phyloP scores from a whole-genome alignment of 2,113 vertebrate genomes.

The Phrynosoma platyrhinos region DNA sequence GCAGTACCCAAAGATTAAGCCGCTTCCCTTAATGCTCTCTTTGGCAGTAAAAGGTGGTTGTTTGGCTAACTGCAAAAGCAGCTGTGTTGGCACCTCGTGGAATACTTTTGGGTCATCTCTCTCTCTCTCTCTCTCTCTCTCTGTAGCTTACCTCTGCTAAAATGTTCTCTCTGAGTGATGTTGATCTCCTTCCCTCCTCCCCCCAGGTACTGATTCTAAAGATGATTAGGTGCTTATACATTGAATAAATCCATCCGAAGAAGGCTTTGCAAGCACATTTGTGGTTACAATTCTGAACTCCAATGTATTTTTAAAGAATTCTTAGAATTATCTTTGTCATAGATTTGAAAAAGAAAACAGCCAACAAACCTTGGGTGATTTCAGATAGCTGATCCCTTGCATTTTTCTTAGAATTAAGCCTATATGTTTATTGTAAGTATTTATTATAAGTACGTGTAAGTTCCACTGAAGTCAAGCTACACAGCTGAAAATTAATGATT shows the following conservation, averaged over 20 bases:
- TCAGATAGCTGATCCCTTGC: neutral
- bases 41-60: constrained; percentile 52
- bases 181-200: constrained; percentile 37
- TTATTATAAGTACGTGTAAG: neutral
- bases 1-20: constrained; percentile 54
- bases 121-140: neutral
- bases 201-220: constrained; percentile 43
- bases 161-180: constrained; percentile 39
- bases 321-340: constrained; percentile 32
- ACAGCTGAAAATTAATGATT: neutral
- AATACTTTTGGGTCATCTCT: constrained; percentile 60
- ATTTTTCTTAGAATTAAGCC: neutral
- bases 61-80: constrained; percentile 72
- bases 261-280: constrained; percentile 43
- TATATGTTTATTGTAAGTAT: neutral
- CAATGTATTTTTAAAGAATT: constrained; percentile 7
- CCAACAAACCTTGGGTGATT: neutral
- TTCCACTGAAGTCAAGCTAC: neutral
- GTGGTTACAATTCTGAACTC: constrained; percentile 33
- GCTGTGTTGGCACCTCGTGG: constrained; percentile 67
- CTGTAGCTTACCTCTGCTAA: constrained; percentile 29
- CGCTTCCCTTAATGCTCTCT: constrained; percentile 31
- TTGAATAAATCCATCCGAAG: constrained; percentile 57
- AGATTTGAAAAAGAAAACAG: neutral
- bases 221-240: constrained; percentile 27